Evolutionary conservation across 2,888 invertebrate species (phyloP), one percentile per base, ranked within the genome.

Genomic region (Drosophila yooni): DNA sequence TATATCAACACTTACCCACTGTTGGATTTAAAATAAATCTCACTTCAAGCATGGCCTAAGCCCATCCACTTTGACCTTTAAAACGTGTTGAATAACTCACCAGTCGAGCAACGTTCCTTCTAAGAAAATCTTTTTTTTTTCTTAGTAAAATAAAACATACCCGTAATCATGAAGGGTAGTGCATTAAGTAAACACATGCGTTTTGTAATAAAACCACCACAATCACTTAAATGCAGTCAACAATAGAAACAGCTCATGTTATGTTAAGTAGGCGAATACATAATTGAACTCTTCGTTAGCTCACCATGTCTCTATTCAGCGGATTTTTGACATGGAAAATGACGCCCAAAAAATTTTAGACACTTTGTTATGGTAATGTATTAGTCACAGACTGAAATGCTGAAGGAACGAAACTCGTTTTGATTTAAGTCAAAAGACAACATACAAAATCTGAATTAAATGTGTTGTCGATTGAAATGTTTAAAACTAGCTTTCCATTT

Each of bases 301-400:
- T 59, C 34, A 50, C n/a, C 52, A 59, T 33, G 56, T 18, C 34
- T 34, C 13, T 52, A 48, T 29, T 57, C 3, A 31, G 31, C 33
- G 34, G 36, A 63, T 57, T 18, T 63, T 58, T 33, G 46, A 62
- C 57, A 62, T 33, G 70, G 27, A 38, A 70, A 38, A 50, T 38
- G 31, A 64, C 48, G 50, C 48, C 18, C 11, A 21, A 58, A 67
- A 58, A 43, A 51, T 25, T 15, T 10, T 34, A 31, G 29, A 38
- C 36, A 58, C 43, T 63, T 70, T 65, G 58, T 56, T 79, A 79
- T 65, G 64, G 69, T 70, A 70, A 59, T 68, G 31, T 33, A 29
- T 52, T 48, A n/a, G 29, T 56, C 58, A 54, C 27, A 31, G 53
- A 11, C 33, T 58, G 48, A 77, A 61, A 75, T 57, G 15, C 7